Percentiles rank a stretch among this genome's conserved stretches.
These are phyloP conservation scores for Lagenorhynchus albirostris DNA, from an alignment of 2,113 vertebrate species.

Conservation along the genomic window DNA sequence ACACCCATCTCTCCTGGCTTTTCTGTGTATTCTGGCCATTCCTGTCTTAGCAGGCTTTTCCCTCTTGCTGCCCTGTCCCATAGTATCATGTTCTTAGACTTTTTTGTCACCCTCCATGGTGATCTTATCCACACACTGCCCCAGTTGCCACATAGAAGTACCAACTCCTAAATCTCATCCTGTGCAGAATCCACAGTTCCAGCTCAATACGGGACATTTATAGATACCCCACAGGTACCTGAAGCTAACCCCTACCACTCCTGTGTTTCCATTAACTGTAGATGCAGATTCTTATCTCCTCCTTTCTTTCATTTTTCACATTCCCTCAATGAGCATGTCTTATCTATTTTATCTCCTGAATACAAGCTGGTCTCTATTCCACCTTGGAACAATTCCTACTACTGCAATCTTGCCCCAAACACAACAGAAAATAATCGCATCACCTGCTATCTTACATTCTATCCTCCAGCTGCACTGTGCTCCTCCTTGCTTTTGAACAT, in stretches of 20 bases:
- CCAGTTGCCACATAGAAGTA: not conserved
- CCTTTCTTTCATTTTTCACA: not conserved
- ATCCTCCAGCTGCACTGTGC: not conserved
- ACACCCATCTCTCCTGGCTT: not conserved
- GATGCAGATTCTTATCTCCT: not conserved
- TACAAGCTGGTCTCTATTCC: not conserved
- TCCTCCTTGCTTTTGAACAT: not conserved
- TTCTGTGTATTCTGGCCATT: not conserved
- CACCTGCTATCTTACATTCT: not conserved
- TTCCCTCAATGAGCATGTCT: not conserved
- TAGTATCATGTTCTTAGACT: not conserved
- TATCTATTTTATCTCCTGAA: not conserved
- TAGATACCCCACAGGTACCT: not conserved
- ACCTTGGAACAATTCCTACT: not conserved
- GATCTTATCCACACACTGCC: not conserved
- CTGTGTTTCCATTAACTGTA: not conserved
- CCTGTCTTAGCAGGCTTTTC: not conserved
- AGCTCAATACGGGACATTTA: not conserved
- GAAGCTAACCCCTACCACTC: not conserved
- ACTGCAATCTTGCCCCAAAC: not conserved
- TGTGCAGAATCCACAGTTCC: not conserved
- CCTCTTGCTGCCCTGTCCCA: not conserved
- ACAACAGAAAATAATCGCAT: not conserved
- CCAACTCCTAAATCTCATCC: not conserved
- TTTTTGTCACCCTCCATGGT: not conserved